Evolutionary conservation across 2,888 invertebrate species (phyloP).

Genomic region (Parnassius orleans): DNA sequence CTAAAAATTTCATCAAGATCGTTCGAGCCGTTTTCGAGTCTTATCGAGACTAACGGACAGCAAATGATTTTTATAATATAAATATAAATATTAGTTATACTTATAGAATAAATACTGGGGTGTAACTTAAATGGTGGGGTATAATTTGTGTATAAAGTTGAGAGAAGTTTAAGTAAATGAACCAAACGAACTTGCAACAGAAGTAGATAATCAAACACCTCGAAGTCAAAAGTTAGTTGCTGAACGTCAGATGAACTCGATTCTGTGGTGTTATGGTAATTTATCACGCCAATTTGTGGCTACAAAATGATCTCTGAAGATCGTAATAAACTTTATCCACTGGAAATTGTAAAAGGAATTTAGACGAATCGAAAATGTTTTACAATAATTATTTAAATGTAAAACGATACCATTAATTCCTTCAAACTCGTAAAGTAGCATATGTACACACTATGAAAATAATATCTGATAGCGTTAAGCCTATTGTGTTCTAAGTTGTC

Average conservation of each 20-base stretch:
- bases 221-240: constrained; percentile 61
- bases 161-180: constrained; percentile 64
- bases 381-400: constrained; percentile 15
- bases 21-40: too few relatives aligned
- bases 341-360: constrained; percentile 17
- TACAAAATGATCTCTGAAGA: constrained; percentile 57
- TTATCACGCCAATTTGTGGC: constrained; percentile 73
- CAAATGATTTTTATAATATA: too few relatives aligned
- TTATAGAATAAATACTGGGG: too few relatives aligned
- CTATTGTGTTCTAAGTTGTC: constrained; percentile 68
- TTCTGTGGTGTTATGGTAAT: constrained; percentile 74
- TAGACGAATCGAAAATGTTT: too few relatives aligned
- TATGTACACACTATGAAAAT: constrained; percentile 56
- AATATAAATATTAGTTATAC: too few relatives aligned
- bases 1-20: too few relatives aligned
- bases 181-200: constrained; percentile 61
- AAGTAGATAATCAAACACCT: constrained; percentile 73
- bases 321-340: constrained; percentile 57
- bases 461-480: constrained; percentile 72
- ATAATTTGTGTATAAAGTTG: background rate
- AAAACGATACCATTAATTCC: constrained; percentile 35
- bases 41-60: too few relatives aligned
- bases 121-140: too few relatives aligned
- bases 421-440: constrained; percentile 46
- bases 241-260: constrained; percentile 74